Evolutionary conservation across 2,888 invertebrate genomes (phyloP).

Genomic region (Linnaemya tessellans): DNA sequence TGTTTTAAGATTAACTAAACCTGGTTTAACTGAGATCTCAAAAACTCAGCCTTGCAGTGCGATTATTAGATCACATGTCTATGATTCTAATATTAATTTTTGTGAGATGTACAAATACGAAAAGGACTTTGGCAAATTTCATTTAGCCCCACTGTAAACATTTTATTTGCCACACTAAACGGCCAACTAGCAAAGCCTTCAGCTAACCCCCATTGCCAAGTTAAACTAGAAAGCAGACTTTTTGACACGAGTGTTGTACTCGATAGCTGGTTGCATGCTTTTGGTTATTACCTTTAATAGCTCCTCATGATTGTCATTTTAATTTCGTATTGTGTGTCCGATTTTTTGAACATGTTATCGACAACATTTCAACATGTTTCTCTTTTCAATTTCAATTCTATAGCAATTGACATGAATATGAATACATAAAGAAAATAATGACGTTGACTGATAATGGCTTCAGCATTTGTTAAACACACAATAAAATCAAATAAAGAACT

Average conservation of each 20-base stretch:
- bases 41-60: too few relatives aligned
- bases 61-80: too few relatives aligned
- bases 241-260: slow-evolving; percentile 8
- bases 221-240: slow-evolving; percentile 14
- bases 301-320: slow-evolving; percentile 28
- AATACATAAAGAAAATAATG: slow-evolving; percentile 51
- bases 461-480: slow-evolving; percentile 6
- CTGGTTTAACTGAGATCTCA: too few relatives aligned
- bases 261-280: background rate
- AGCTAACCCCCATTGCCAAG: slow-evolving; percentile 9
- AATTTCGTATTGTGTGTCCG: slow-evolving; percentile 7
- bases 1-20: too few relatives aligned
- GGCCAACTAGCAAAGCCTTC: slow-evolving; percentile 14
- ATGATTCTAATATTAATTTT: too few relatives aligned
- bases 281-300: slow-evolving; percentile 53
- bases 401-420: slow-evolving; percentile 50
- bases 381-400: slow-evolving; percentile 39
- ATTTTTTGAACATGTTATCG: slow-evolving; percentile 37
- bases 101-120: too few relatives aligned
- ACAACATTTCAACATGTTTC: slow-evolving; percentile 39
- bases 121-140: background rate
- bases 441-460: slow-evolving; percentile 27
- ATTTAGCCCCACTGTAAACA: slow-evolving; percentile 10
- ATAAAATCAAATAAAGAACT: slow-evolving; percentile 6
- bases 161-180: background rate